A percentile compares a stretch with the other conserved stretches of the same genome.
phyloP scores from a whole-genome alignment of 2,113 vertebrate genomes.

The Apodemus sylvaticus region DNA sequence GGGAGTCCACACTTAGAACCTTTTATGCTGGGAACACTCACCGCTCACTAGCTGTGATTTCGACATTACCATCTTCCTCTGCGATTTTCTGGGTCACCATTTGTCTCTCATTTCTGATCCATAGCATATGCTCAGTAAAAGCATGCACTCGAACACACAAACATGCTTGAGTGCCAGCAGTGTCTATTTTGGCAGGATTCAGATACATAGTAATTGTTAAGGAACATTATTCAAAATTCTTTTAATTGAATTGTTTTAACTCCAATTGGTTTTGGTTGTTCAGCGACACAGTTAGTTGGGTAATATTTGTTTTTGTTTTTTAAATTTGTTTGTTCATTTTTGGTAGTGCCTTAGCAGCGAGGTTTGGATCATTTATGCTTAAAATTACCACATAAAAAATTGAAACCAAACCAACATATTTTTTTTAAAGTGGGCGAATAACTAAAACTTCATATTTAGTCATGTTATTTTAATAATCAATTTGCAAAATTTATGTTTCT shows the following conservation, averaged over 20 bases:
- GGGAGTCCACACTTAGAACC: neutral
- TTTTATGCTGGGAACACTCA: neutral
- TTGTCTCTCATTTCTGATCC: neutral
- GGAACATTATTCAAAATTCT: neutral
- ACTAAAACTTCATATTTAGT: conserved; percentile 37
- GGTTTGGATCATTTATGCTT: conserved; percentile 5
- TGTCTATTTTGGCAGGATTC: neutral
- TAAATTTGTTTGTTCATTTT: neutral
- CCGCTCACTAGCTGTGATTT: neutral
- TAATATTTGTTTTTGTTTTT: neutral
- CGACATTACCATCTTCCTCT: neutral
- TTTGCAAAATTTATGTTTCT: conserved; percentile 39
- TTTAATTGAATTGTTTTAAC: conserved; percentile 2
- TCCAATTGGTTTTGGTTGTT: conserved; percentile 21
- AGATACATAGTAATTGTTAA: neutral
- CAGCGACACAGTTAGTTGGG: neutral
- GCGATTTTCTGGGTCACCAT: neutral
- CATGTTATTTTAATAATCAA: conserved; percentile 10
- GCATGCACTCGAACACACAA: neutral
- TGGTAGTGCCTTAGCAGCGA: neutral
- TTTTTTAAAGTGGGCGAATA: conserved; percentile 22
- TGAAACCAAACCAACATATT: neutral
- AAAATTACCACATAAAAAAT: conserved; percentile 27
- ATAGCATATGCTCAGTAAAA: neutral
- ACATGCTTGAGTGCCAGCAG: neutral